These are phyloP conservation scores for Sinohyriopsis cumingii DNA, from an alignment of 2,888 invertebrate species.

Conservation along the genomic window DNA sequence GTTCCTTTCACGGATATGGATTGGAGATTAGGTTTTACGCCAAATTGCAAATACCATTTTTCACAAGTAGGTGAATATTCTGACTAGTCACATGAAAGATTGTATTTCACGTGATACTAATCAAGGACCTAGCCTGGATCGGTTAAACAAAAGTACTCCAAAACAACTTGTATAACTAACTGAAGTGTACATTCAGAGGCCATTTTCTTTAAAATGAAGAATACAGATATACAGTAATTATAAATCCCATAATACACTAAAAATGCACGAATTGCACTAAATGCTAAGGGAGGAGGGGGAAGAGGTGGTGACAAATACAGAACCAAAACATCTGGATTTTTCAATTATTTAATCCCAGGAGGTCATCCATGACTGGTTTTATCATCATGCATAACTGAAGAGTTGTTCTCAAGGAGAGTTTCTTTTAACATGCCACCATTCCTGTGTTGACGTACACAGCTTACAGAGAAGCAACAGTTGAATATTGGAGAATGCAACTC, in stretches of 20 bases:
- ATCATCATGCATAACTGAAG: conserved; percentile 14
- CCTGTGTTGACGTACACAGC: conserved; percentile 11
- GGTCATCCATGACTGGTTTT: conserved; percentile 18
- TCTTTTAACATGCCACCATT: conserved; percentile 7
- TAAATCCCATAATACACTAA: conserved; percentile 6
- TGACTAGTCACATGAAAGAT: conserved; percentile 2
- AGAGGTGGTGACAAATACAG: conserved; percentile 16
- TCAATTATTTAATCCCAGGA: conserved; percentile 21
- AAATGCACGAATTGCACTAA: conserved; percentile 10
- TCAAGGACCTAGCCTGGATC: conserved; percentile 15
- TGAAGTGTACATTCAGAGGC: conserved; percentile 18
- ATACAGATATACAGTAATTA: conserved; percentile 3
- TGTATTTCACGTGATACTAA: conserved; percentile 5
- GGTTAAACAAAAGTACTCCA: conserved; percentile 6
- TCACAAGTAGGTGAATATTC: conserved; percentile 14
- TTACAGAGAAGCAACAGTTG: conserved; percentile 13
- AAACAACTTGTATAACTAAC: conserved; percentile 16
- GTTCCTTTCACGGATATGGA: too few relatives aligned
- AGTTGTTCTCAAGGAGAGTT: conserved; percentile 6
- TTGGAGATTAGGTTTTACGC: too few relatives aligned
- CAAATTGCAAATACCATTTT: too few relatives aligned
- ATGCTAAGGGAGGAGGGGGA: conserved; percentile 14
- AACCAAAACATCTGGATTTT: conserved; percentile 16
- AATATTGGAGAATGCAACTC: conserved; percentile 13
- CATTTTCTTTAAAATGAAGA: background rate